phyloP scores from a whole-genome alignment of 2,113 vertebrate species.

The Pristiophorus japonicus region DNA sequence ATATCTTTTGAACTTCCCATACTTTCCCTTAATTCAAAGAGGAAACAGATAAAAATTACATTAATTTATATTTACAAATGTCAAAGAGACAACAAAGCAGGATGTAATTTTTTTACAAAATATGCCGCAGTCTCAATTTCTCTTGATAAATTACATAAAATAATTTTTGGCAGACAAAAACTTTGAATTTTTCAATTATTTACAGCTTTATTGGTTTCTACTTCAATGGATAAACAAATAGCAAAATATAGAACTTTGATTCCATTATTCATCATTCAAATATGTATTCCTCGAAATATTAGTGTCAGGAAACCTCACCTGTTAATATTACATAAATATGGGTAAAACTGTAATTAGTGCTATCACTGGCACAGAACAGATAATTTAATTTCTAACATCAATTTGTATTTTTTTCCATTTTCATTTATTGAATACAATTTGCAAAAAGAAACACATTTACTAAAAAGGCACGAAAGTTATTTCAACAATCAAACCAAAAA shows the following conservation, averaged over 20 bases:
- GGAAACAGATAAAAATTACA: slow-evolving; percentile 38
- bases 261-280: not conserved
- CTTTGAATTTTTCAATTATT: not conserved
- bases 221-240: not conserved
- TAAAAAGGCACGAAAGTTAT: not conserved
- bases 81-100: not conserved
- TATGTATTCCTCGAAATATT: not conserved
- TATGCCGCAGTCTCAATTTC: not conserved
- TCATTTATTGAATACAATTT: not conserved
- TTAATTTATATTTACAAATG: not conserved
- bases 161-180: not conserved
- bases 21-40: slow-evolving; percentile 71
- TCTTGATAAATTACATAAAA: not conserved
- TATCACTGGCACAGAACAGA: not conserved
- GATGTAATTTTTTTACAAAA: not conserved
- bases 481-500: not conserved
- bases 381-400: not conserved
- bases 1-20: slow-evolving; percentile 90
- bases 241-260: not conserved
- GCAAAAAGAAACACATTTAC: not conserved
- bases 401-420: not conserved
- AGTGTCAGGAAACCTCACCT: not conserved
- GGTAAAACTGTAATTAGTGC: not conserved
- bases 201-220: not conserved
- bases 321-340: not conserved